A percentile compares a stretch with the other conserved stretches of the same genome.
phyloP scores from a whole-genome alignment of 1,140 invertebrate species.

The Alviniconcha marisindica region DNA sequence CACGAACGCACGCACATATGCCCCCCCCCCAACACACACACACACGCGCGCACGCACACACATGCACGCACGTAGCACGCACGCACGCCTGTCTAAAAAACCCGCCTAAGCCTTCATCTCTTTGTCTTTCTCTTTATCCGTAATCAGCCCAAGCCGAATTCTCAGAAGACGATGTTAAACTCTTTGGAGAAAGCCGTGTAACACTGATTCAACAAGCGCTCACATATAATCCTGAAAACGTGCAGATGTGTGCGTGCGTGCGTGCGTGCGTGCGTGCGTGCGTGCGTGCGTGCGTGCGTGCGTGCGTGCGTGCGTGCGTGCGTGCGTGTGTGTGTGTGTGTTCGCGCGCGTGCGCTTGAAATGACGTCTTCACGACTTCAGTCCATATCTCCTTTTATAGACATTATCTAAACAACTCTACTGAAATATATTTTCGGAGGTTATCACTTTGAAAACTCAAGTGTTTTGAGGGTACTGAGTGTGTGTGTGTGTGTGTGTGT shows the following conservation, averaged over 20 bases:
- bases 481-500: slow-evolving; percentile 1
- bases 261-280: too few species aligned
- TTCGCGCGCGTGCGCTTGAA: slow-evolving; percentile 2
- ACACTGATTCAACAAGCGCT: too few species aligned
- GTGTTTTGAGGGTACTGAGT: not conserved
- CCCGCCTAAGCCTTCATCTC: not conserved
- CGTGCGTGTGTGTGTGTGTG: slow-evolving; percentile 26
- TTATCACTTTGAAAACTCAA: too few species aligned
- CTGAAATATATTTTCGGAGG: not conserved
- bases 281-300: slow-evolving; percentile 35
- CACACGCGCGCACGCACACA: not conserved
- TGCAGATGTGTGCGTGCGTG: too few species aligned
- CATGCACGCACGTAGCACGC: not conserved
- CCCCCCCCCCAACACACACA: not conserved
- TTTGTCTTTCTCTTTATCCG: too few species aligned
- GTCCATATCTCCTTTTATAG: too few species aligned
- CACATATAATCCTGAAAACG: too few species aligned
- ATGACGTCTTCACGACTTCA: too few species aligned
- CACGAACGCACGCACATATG: not conserved
- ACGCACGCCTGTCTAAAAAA: not conserved
- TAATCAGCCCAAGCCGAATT: too few species aligned
- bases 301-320: slow-evolving; percentile 31
- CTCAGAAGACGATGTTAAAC: too few species aligned
- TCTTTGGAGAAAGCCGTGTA: too few species aligned
- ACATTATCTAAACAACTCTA: too few species aligned